A percentile compares a stretch with the other conserved stretches of the same genome.
These are phyloP conservation scores for Heliconius hortense DNA, from an alignment of 2,888 invertebrate species.

Conservation along the genomic window DNA sequence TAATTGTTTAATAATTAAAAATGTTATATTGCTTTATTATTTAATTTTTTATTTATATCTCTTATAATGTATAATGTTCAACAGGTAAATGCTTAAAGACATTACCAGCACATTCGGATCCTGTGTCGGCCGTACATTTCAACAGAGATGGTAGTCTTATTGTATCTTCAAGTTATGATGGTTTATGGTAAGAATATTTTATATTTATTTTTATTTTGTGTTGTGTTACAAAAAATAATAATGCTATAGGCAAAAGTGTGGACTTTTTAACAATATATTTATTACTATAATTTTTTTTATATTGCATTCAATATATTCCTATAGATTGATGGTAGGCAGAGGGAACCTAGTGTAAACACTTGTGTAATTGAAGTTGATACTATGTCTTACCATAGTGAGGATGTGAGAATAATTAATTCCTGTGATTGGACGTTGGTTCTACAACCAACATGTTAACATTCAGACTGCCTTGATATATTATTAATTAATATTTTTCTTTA, in stretches of 20 bases:
- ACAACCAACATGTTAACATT: not conserved
- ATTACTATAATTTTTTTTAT: no score
- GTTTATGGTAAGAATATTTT: slow-evolving; percentile 88
- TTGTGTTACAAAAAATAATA: no score
- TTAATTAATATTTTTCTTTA: slow-evolving; percentile 16
- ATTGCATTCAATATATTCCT: no score
- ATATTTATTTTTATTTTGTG: not conserved
- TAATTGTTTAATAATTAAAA: not conserved
- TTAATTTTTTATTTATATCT: not conserved
- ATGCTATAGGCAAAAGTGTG: no score
- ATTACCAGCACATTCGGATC: slow-evolving; percentile 99
- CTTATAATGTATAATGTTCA: slow-evolving; percentile 30
- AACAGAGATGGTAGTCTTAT: slow-evolving; percentile 99
- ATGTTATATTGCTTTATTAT: not conserved
- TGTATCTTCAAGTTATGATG: slow-evolving; percentile 99
- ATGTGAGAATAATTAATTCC: no score
- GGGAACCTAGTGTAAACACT: no score
- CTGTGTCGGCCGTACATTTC: slow-evolving; percentile 99
- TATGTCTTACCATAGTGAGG: no score
- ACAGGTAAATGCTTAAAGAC: slow-evolving; percentile 96
- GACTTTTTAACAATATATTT: no score
- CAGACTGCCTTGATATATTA: not conserved
- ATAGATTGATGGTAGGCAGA: no score
- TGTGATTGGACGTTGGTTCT: no score
- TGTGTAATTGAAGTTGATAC: no score